These are phyloP conservation scores for Mystacornis crossleyi DNA, from an alignment of 2,113 vertebrate species.

Conservation along the genomic window DNA sequence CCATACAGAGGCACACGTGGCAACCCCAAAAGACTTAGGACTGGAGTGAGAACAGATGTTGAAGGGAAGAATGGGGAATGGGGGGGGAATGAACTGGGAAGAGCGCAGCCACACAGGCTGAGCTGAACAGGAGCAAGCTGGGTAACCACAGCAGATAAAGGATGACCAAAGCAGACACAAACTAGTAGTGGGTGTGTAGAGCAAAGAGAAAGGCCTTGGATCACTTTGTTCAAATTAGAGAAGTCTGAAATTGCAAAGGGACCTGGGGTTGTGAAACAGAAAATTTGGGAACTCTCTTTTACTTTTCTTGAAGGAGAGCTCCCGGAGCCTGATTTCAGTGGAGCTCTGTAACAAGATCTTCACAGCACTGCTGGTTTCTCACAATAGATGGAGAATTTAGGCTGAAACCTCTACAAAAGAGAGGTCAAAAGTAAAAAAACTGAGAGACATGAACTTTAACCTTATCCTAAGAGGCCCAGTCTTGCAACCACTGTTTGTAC, in stretches of 20 bases:
- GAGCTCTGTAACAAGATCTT: not conserved
- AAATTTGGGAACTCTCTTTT: not conserved
- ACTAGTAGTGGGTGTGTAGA: not conserved
- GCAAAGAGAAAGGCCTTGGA: not conserved
- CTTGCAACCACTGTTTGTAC: not conserved
- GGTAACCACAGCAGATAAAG: not conserved
- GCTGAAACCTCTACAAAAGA: not conserved
- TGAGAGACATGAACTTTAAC: not conserved
- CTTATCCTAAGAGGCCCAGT: not conserved
- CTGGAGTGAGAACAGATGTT: not conserved
- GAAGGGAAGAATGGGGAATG: not conserved
- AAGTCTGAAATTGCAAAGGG: not conserved
- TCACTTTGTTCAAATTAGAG: not conserved
- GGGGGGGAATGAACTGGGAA: not conserved
- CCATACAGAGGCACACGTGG: not conserved
- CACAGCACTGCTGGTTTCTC: not conserved
- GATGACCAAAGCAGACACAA: not conserved
- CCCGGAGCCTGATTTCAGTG: not conserved
- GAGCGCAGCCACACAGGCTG: fast-evolving
- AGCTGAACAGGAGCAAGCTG: not conserved
- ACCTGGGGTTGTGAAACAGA: not conserved
- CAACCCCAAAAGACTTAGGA: not conserved
- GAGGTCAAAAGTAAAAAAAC: not conserved
- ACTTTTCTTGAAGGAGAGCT: not conserved
- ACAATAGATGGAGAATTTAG: not conserved